A percentile compares a stretch with the other conserved stretches of the same genome.
phyloP scores from a whole-genome alignment of 2,888 invertebrate genomes.

The Anthophora plumipes region DNA sequence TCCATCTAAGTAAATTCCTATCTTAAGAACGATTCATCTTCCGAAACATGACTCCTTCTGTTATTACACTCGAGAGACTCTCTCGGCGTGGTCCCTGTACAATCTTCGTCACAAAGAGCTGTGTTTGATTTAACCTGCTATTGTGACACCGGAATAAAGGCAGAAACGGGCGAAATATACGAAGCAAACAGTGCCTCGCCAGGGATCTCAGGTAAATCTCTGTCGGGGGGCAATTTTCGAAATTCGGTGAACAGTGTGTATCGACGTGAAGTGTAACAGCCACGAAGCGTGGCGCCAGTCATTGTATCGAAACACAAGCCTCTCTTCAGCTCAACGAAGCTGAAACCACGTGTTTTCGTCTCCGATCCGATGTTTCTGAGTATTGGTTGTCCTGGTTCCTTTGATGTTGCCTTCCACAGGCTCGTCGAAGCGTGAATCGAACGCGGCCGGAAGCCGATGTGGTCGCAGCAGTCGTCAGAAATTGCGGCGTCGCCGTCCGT shows the following conservation, averaged over 20 bases:
- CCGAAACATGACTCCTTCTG: too few relatives aligned
- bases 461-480: constrained; percentile 52
- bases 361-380: constrained; percentile 14
- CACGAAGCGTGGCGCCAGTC: constrained; percentile 49
- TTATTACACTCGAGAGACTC: too few relatives aligned
- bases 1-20: too few relatives aligned
- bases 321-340: constrained; percentile 51
- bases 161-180: too few relatives aligned
- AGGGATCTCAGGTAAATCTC: constrained; percentile 33
- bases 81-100: too few relatives aligned
- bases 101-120: too few relatives aligned
- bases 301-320: constrained; percentile 57
- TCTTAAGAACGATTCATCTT: too few relatives aligned
- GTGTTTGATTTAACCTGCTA: too few relatives aligned
- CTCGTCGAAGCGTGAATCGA: constrained; percentile 64
- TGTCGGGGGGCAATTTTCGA: constrained; percentile 37
- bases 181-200: not conserved
- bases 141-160: too few relatives aligned
- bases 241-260: constrained; percentile 50
- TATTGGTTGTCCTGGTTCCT: constrained; percentile 45
- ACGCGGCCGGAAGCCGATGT: constrained; percentile 58
- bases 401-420: constrained; percentile 61
- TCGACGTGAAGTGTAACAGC: constrained; percentile 20
- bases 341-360: constrained; percentile 65
- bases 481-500: constrained; percentile 61